Evolutionary conservation across 2,113 vertebrate species (phyloP).

Genomic region (Circaetus gallicus): DNA sequence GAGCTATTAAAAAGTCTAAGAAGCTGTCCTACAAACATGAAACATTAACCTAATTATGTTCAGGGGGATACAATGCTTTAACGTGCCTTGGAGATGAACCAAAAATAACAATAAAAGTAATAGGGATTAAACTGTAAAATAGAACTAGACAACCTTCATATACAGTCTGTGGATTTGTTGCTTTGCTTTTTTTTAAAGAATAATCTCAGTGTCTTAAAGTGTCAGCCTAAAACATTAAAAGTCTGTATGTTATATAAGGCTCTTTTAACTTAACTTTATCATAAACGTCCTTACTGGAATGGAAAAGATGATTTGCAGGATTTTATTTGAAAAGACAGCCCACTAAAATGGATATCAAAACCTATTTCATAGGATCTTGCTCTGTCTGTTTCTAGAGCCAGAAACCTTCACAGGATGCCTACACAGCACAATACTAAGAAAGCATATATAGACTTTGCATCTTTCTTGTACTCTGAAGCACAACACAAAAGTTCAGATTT

Average conservation of each 20-base stretch:
- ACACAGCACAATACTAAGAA: background rate
- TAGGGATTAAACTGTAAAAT: background rate
- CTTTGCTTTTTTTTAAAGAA: background rate
- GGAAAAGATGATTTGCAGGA: background rate
- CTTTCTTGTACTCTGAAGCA: background rate
- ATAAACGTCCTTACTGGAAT: background rate
- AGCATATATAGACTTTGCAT: background rate
- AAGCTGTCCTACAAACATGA: constrained; percentile 15
- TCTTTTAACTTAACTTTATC: background rate
- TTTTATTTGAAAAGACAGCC: background rate
- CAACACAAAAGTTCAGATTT: background rate
- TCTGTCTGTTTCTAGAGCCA: background rate
- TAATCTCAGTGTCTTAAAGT: background rate
- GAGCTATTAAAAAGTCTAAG: background rate
- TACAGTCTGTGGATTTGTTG: background rate
- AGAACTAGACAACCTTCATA: background rate
- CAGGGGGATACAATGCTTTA: background rate
- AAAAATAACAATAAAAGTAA: constrained; percentile 6
- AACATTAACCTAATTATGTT: constrained; percentile 37
- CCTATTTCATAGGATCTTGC: background rate
- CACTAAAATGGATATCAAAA: background rate
- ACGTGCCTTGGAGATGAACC: background rate
- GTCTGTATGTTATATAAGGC: background rate
- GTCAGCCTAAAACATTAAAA: background rate
- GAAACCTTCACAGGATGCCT: background rate